Evolutionary conservation across 1,140 invertebrate species (phyloP).

Genomic region (Steinernema feltiae): DNA sequence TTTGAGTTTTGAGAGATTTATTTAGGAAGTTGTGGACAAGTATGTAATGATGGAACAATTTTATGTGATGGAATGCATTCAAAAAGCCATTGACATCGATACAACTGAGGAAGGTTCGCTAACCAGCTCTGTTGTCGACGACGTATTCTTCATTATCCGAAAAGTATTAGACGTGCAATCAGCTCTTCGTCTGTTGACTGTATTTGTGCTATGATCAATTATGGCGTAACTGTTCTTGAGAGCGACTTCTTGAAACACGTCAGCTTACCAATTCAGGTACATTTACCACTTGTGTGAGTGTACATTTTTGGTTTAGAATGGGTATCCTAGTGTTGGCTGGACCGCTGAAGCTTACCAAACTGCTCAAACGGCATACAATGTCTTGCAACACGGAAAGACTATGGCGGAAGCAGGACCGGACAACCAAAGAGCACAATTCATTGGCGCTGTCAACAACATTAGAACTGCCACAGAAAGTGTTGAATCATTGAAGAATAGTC

Average conservation of each 20-base stretch:
- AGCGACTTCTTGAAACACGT: constrained; percentile 75
- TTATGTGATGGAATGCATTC: constrained; percentile 89
- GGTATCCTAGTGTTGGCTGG: constrained; percentile 59
- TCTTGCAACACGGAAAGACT: constrained; percentile 50
- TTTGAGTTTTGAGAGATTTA: constrained; percentile 3
- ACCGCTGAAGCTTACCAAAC: constrained; percentile 54
- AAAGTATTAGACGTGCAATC: constrained; percentile 81
- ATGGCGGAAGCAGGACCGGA: constrained; percentile 45
- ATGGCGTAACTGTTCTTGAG: constrained; percentile 79
- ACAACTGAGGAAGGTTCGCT: constrained; percentile 67
- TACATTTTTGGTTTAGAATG: constrained; percentile 70
- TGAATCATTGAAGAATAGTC: constrained; percentile 35
- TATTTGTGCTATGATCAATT: constrained; percentile 91
- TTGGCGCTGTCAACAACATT: constrained; percentile 46
- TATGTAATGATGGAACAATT: constrained; percentile 90
- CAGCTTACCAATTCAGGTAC: constrained; percentile 70
- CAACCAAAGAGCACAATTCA: constrained; percentile 40
- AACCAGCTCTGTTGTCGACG: constrained; percentile 88
- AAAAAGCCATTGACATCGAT: constrained; percentile 85
- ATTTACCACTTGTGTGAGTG: constrained; percentile 77
- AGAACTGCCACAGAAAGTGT: constrained; percentile 39
- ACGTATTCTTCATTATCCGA: constrained; percentile 96
- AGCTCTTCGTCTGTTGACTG: constrained; percentile 86
- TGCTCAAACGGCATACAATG: constrained; percentile 51
- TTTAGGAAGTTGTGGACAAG: constrained; percentile 81